Evolutionary conservation across 2,888 invertebrate genomes (phyloP).

Genomic region (Ichneumoninae sp.): DNA sequence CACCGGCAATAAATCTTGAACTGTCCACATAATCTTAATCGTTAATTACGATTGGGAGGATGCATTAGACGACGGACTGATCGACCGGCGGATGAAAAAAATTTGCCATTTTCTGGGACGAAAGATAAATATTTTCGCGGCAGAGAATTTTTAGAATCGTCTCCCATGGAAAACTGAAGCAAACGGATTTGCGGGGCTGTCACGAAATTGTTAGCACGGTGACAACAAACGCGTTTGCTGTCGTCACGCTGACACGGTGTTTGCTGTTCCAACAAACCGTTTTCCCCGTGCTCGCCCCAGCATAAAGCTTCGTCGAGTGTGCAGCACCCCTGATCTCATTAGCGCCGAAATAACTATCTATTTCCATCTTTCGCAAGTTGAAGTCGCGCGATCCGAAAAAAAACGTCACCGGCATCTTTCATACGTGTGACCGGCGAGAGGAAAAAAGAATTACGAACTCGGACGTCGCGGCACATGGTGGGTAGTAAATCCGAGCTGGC

Average conservation of each 20-base stretch:
- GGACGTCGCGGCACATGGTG: conserved; percentile 50
- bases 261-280: background rate
- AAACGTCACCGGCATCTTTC: background rate
- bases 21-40: background rate
- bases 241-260: background rate
- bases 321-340: background rate
- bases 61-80: background rate
- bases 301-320: background rate
- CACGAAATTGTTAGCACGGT: background rate
- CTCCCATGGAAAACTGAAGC: background rate
- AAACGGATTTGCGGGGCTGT: background rate
- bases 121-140: too few species aligned
- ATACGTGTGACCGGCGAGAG: background rate
- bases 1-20: background rate
- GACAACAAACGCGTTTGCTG: background rate
- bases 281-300: background rate
- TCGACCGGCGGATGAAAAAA: background rate
- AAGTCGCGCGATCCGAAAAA: background rate
- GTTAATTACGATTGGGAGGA: background rate
- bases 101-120: background rate
- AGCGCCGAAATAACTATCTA: background rate
- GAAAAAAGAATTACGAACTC: conserved; percentile 32
- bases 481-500: conserved; percentile 77
- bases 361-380: background rate
- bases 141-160: background rate